Evolutionary conservation across 2,113 vertebrate genomes (phyloP), one percentile per base, ranked within the genome.

Genomic region (Catharus fuscescens): DNA sequence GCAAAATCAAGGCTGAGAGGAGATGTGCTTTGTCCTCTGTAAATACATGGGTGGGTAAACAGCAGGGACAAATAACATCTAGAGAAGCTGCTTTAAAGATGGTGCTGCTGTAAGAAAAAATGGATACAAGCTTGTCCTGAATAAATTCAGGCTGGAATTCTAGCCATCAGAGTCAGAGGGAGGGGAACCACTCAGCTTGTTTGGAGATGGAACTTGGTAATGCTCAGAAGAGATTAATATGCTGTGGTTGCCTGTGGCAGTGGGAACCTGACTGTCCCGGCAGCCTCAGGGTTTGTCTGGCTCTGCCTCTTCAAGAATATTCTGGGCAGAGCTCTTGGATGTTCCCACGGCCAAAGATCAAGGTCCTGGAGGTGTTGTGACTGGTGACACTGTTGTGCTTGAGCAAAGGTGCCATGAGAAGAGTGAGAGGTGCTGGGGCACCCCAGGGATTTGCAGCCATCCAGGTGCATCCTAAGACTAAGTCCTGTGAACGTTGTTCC

Each of bases 1-100:
- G 80, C 45, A 82, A 72, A 94, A 88, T 80, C 21, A 65, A 92
- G 93, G 56, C 87, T 91, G 77, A 84, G 76, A 61, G 92, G 66
- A 91, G 65, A 76, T 69, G 67, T 53, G 50, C 24, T 92, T 76
- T 92, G 79, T 92, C 45, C 36, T 92, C 74, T 34, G n/a, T 90
- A 82, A 92, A 90, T 29, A 82, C 21, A 20, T 3, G 7, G 40
- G 28, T 72, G 81, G 28, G 76, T 92, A 66, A 86, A 94, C 69
- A 92, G 52, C 60, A n/a, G 64, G 44, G 60, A 89, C 64, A 92
- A 92, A 74, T 53, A 94, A 84, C 59, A 92, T 69, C 91, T 80
- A 40, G 18, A 80, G 82, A 77, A 93, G 59, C 88, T 88, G 6
- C 79, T 62, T 65, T 53, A 82, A 50, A 61, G 71, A 57, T 60